phyloP scores from a whole-genome alignment of 35 echinoderm and acorn worm species.

The Ophioderma brevispina region DNA sequence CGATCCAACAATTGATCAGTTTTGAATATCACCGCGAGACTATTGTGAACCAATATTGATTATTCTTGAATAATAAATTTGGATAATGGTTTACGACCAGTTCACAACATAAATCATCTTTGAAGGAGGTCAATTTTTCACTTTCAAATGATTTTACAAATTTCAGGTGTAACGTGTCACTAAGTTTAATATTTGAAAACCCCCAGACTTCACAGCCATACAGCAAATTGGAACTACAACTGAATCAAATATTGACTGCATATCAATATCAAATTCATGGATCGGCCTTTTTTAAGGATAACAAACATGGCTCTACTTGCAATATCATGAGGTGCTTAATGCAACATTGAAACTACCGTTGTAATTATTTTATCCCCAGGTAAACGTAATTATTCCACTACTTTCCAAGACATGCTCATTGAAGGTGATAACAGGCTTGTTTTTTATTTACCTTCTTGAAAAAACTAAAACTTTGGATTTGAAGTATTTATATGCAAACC shows the following conservation, averaged over 20 bases:
- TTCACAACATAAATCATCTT: slow-evolving; percentile 7
- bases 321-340: background rate
- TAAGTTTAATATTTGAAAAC: background rate
- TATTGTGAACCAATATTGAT: background rate
- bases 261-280: slow-evolving; percentile 30
- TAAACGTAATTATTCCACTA: slow-evolving; percentile 27
- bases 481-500: background rate
- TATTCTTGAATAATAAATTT: background rate
- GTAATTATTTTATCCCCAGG: background rate
- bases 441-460: background rate
- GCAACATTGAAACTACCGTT: background rate
- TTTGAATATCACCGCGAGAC: background rate
- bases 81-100: background rate
- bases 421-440: slow-evolving; percentile 7
- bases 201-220: slow-evolving; percentile 45
- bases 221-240: slow-evolving; percentile 27
- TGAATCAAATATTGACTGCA: slow-evolving; percentile 14
- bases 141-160: background rate
- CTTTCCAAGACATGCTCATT: background rate
- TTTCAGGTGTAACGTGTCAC: slow-evolving; percentile 10
- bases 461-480: slow-evolving; percentile 2
- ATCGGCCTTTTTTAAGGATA: slow-evolving; percentile 13
- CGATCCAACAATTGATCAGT: background rate
- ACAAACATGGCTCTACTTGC: slow-evolving; percentile 12
- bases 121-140: background rate